Evolutionary conservation across 2,888 invertebrate genomes (phyloP), one percentile per base, ranked within the genome.

Genomic region (Leptopilina drosophilae): DNA sequence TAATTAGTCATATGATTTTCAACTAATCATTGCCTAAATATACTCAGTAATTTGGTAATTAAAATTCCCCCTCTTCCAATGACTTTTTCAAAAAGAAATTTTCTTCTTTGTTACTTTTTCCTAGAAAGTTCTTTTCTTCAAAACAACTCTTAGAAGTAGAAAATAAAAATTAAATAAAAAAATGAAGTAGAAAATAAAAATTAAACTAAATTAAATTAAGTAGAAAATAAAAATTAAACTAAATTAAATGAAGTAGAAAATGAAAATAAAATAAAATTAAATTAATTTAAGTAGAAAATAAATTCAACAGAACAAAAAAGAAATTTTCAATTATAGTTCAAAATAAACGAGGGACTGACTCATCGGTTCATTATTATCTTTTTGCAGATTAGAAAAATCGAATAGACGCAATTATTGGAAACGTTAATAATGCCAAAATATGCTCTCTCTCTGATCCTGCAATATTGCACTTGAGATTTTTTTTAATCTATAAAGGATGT

Each of bases 401-500:
- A 49, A 53, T 73, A 14, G 0, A n/a, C 33, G 14, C 2, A 5
- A 26, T 56, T 56, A 73, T 73, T 53, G 56, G 14, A 26, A 69
- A 14, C 42, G 7, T 69, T n/a, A 33, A 33, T 33, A 33, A 33
- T 33, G 3, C 5, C 33, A 33, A 33, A 33, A 33, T 33, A 33
- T 33, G 33, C 33, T 33, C 33, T 26, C 33, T 33, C 33, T 26
- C 5, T 53, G 53, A 33, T 73, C 15, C 42, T 42, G 7, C 8
- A 12, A 33, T 26, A 56, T n/a, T 56, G 5, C 49, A 49, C 42
- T 53, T 26, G 14, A 20, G n/a, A 8, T 56, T 14, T 49, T 20
- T 69, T 73, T 53, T 56, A 40, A 33, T 73, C 40, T 73, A 33
- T 73, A 56, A 56, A 73, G 33, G 73, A 73, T 73, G 33, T 73